These are phyloP conservation scores for Gymnopithys bicolor DNA, from an alignment of 2,797 vertebrate genomes.

Conservation along the genomic window DNA sequence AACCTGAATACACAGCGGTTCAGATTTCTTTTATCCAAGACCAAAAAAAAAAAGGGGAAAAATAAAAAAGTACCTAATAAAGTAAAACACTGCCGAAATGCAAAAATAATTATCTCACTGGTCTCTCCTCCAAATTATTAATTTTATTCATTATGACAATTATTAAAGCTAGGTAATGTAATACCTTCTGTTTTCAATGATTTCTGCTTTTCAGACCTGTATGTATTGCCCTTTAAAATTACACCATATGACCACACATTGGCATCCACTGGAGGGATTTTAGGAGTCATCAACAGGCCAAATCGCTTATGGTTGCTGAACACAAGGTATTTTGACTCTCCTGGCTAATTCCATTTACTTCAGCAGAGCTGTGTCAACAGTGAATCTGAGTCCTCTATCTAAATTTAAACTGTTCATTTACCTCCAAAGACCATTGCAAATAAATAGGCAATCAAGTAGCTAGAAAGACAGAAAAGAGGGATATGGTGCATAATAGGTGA, in stretches of 20 bases:
- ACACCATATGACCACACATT: neutral
- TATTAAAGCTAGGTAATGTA: neutral
- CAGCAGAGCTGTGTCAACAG: constrained; percentile 32
- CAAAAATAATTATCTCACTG: neutral
- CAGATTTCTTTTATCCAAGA: neutral
- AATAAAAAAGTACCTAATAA: neutral
- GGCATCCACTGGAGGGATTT: neutral
- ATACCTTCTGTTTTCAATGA: neutral
- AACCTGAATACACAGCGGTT: neutral
- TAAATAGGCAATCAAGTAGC: constrained; percentile 54
- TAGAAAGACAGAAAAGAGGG: constrained; percentile 39
- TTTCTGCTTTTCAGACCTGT: neutral
- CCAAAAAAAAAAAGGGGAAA: neutral
- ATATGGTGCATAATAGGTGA: constrained; percentile 4
- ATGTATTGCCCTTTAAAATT: neutral
- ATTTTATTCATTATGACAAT: neutral
- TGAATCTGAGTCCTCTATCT: constrained; percentile 50
- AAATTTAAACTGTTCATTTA: constrained; percentile 68
- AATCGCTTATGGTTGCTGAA: constrained; percentile 27
- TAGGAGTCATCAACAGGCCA: neutral
- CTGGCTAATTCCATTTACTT: constrained; percentile 52
- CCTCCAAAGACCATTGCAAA: constrained; percentile 55
- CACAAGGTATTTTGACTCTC: constrained; percentile 48
- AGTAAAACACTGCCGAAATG: neutral
- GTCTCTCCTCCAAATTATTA: neutral